These are phyloP conservation scores for Pyralis farinalis DNA, from an alignment of 2,888 invertebrate species.

Conservation along the genomic window DNA sequence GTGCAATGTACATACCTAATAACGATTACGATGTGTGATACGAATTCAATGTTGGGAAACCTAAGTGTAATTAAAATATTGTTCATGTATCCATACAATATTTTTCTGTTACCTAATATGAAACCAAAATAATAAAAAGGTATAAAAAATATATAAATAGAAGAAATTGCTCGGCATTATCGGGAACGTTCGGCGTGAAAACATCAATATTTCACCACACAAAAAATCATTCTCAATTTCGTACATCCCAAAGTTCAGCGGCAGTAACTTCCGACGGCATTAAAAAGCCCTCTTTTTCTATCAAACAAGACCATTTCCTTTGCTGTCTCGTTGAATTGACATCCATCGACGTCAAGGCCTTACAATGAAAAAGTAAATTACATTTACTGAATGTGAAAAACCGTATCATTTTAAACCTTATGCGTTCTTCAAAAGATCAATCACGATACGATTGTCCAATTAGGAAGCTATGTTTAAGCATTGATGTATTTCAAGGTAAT, in stretches of 20 bases:
- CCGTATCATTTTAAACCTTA: slow-evolving; percentile 33
- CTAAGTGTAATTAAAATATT: no score
- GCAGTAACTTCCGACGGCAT: slow-evolving; percentile 25
- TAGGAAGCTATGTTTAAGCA: slow-evolving; percentile 7
- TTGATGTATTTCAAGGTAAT: not conserved
- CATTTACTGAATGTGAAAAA: slow-evolving; percentile 35
- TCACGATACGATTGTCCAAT: slow-evolving; percentile 5
- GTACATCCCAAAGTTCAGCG: slow-evolving; percentile 15
- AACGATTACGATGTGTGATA: no score
- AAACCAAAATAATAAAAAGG: no score
- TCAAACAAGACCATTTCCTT: slow-evolving; percentile 47
- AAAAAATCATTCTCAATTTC: slow-evolving; percentile 21
- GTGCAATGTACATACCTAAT: no score
- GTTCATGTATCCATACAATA: no score
- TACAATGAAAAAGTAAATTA: slow-evolving; percentile 50
- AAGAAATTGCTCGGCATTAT: slow-evolving; percentile 15
- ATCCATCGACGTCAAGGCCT: slow-evolving; percentile 48
- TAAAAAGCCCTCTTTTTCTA: slow-evolving; percentile 41
- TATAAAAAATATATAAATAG: not conserved
- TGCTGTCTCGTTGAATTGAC: slow-evolving; percentile 54
- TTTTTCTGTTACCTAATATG: no score
- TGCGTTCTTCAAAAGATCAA: slow-evolving; percentile 8
- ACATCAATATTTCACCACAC: slow-evolving; percentile 28
- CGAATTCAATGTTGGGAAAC: no score
- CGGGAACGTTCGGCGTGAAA: slow-evolving; percentile 24